Conservation (phyloP, 2,113 vertebrate species). For the Conger conger region DNA sequence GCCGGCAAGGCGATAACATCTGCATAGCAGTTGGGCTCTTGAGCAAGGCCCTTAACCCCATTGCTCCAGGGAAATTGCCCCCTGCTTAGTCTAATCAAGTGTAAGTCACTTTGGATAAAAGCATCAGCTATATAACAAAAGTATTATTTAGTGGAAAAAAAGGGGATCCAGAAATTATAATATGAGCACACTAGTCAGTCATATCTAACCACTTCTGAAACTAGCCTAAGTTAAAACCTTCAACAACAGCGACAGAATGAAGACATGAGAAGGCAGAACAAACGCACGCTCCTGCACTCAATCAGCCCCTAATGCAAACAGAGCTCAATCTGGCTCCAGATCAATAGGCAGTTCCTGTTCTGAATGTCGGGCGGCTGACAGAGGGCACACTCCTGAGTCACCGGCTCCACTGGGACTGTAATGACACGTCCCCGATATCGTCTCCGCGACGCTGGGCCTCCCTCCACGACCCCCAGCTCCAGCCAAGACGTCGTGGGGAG, state of each 20-base stretch:
- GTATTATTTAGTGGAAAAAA: too few relatives aligned
- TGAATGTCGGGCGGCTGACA: conserved; percentile 20
- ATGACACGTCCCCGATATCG: neutral
- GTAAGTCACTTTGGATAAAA: too few relatives aligned
- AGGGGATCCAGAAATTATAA: conserved; percentile 3
- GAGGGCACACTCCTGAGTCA: conserved; percentile 16
- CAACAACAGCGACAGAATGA: neutral
- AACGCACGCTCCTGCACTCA: conserved; percentile 11
- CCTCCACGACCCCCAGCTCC: conserved; percentile 6
- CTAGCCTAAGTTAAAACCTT: neutral
- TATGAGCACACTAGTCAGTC: neutral
- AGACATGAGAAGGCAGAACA: neutral
- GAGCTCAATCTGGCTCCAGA: conserved; percentile 11
- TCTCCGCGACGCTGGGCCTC: conserved; percentile 1
- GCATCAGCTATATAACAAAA: too few relatives aligned
- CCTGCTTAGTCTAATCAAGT: too few relatives aligned
- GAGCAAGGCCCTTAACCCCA: too few relatives aligned
- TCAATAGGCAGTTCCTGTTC: conserved; percentile 39
- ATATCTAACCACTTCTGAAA: neutral
- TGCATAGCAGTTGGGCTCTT: too few relatives aligned
- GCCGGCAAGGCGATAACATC: too few relatives aligned
- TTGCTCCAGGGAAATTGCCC: too few relatives aligned
- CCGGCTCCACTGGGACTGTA: neutral
- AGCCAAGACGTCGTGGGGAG: neutral
- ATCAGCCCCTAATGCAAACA: conserved; percentile 13